Conservation (phyloP, 2,888 invertebrate genomes). For the Drosophila siamana region DNA sequence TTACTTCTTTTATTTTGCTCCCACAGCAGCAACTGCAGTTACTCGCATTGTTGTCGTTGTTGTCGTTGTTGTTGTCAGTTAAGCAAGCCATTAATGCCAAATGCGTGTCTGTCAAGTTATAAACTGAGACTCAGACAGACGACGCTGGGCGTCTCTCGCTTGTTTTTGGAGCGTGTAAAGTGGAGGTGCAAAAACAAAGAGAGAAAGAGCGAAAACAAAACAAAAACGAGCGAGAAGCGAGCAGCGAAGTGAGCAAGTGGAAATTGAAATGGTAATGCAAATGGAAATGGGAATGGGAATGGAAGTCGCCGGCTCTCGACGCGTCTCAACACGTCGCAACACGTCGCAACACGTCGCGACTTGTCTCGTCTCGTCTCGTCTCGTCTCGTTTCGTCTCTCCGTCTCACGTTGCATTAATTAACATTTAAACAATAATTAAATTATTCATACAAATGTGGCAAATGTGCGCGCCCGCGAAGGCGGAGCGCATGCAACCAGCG, state of each 20-base stretch:
- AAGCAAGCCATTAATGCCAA: constrained; percentile 82
- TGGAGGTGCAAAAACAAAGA: constrained; percentile 50
- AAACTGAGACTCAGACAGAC: too few species aligned
- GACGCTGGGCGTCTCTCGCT: constrained; percentile 46
- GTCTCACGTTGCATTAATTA: constrained; percentile 83
- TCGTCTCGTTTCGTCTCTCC: constrained; percentile 30
- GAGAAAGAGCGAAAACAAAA: constrained; percentile 4
- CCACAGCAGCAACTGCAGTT: constrained; percentile 29
- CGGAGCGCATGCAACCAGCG: too few species aligned
- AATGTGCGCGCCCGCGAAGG: constrained; percentile 56
- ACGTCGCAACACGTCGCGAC: constrained; percentile 49
- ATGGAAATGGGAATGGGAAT: constrained; percentile 13
- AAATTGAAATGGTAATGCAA: neutral
- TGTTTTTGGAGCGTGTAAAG: constrained; percentile 53
- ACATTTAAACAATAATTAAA: constrained; percentile 85
- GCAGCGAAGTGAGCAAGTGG: constrained; percentile 24
- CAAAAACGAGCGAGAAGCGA: constrained; percentile 6
- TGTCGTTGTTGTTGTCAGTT: constrained; percentile 61
- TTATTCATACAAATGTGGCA: constrained; percentile 83
- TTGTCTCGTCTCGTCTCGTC: constrained; percentile 37
- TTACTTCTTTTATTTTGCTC: too few species aligned
- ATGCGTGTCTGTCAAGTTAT: constrained; percentile 83
- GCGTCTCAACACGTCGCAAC: constrained; percentile 4
- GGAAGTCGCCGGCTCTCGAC: constrained; percentile 19
- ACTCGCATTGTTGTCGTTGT: constrained; percentile 14